Percentiles rank a stretch among this genome's conserved stretches.
These are phyloP conservation scores for Balearica regulorum DNA, from an alignment of 2,797 vertebrate genomes.

Conservation along the genomic window DNA sequence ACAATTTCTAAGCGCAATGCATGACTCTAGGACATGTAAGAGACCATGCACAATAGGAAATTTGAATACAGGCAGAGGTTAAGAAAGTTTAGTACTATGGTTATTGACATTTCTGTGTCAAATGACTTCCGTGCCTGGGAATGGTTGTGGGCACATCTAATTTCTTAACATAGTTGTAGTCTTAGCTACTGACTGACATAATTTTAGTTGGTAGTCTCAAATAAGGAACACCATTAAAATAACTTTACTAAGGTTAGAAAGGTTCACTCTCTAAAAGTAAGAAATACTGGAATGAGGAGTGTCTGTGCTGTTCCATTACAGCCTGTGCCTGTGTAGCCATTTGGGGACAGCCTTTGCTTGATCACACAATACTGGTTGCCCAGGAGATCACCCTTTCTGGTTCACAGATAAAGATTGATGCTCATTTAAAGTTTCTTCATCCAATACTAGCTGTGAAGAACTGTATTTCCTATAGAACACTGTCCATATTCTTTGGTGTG, in stretches of 20 bases:
- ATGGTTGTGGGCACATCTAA: too few species aligned
- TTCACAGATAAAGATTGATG: background rate
- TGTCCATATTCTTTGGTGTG: background rate
- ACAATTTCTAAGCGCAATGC: background rate
- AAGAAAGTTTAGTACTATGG: background rate
- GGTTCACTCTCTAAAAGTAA: background rate
- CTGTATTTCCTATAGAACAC: background rate
- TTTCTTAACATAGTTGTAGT: background rate
- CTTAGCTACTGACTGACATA: background rate
- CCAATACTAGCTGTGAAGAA: background rate
- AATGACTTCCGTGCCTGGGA: background rate
- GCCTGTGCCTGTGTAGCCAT: background rate
- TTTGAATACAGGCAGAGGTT: background rate
- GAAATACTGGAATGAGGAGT: background rate
- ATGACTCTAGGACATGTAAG: background rate
- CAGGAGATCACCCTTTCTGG: background rate
- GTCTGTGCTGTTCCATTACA: rapidly evolving
- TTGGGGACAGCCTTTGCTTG: background rate
- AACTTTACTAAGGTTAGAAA: background rate
- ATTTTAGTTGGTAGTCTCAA: background rate
- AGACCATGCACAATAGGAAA: rapidly evolving
- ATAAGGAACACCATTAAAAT: background rate
- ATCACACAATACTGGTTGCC: too few species aligned
- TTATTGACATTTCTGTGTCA: background rate
- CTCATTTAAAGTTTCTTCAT: background rate